Conservation (phyloP, 2,113 vertebrate species). For the Camelus bactrianus region DNA sequence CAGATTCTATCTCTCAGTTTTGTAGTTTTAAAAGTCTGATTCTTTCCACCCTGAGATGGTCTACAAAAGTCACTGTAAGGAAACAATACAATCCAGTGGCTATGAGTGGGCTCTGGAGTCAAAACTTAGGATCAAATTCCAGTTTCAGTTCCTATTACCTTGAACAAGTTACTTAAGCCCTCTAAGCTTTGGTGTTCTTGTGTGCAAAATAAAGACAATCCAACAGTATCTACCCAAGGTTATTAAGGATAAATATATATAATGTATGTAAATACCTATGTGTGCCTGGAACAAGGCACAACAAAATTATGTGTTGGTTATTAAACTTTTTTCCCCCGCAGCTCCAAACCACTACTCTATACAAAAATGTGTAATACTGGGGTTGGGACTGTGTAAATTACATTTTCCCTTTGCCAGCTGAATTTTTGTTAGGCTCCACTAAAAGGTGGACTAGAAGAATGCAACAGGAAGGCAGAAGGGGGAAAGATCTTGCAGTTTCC, state of each 20-base stretch:
- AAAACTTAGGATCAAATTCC: neutral
- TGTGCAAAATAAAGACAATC: neutral
- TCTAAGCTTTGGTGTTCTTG: neutral
- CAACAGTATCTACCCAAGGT: neutral
- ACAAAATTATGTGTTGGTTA: neutral
- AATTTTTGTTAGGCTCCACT: constrained; percentile 24
- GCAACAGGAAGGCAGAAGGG: neutral
- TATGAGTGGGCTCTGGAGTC: neutral
- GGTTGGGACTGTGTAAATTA: neutral
- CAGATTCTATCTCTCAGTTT: neutral
- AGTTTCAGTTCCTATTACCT: neutral
- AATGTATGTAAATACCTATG: neutral
- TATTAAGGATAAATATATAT: constrained; percentile 14
- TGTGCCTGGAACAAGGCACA: neutral
- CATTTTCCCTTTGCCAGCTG: neutral
- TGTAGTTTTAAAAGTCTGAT: constrained; percentile 1
- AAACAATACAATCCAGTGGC: neutral
- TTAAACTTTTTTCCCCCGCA: neutral
- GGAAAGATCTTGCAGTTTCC: neutral
- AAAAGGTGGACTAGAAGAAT: neutral
- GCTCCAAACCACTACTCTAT: neutral
- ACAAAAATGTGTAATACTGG: neutral
- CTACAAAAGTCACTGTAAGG: neutral
- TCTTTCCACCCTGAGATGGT: neutral
- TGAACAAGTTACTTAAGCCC: neutral